Conservation (phyloP, 2,888 invertebrate species). For the Tetrapedia diversipes region DNA sequence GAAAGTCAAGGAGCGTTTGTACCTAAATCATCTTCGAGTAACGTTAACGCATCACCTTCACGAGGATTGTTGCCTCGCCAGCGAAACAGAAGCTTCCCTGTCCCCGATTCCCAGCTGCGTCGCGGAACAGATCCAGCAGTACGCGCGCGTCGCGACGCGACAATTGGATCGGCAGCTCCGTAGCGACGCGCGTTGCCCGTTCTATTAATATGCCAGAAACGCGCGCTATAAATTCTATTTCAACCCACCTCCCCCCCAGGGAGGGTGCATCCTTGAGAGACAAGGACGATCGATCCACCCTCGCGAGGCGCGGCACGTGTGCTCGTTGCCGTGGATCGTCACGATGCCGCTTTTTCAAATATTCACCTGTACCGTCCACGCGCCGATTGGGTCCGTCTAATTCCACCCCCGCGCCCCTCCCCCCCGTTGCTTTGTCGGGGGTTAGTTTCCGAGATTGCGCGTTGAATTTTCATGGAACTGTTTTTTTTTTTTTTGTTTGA, state of each 20-base stretch:
- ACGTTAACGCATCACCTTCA: background rate
- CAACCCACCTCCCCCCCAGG: conserved; percentile 49
- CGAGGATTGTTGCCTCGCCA: background rate
- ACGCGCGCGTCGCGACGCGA: conserved; percentile 29
- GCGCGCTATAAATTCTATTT: conserved; percentile 72
- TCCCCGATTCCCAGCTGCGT: background rate
- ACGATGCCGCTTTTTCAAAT: conserved; percentile 47
- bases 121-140: background rate
- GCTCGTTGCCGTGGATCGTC: conserved; percentile 17
- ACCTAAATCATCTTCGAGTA: no score
- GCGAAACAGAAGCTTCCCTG: background rate
- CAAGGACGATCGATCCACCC: conserved; percentile 76
- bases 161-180: conserved; percentile 52
- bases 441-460: conserved; percentile 21
- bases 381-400: conserved; percentile 35
- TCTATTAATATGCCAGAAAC: conserved; percentile 72
- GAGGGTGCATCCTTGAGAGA: conserved; percentile 69
- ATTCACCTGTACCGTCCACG: conserved; percentile 35
- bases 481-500: background rate
- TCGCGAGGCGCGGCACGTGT: conserved; percentile 52
- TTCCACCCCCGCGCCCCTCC: background rate
- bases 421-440: background rate
- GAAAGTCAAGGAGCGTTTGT: no score
- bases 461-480: conserved; percentile 35
- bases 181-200: conserved; percentile 49